Evolutionary conservation across 1,140 invertebrate species (phyloP), one percentile per base, ranked within the genome.

Genomic region (Penaeus japonicus): DNA sequence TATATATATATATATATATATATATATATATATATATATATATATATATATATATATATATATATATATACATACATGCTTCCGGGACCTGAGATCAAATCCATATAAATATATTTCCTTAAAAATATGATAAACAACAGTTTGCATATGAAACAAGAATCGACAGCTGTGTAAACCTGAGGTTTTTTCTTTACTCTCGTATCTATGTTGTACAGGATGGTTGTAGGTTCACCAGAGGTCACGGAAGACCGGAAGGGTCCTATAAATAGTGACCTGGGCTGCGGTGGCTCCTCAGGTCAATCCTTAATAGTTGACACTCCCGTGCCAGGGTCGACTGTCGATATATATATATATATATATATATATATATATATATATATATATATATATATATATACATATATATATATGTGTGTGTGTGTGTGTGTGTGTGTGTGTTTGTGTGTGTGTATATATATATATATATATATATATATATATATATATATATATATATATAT

Each of bases 311-410:
- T n/a, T n/a, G n/a, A n/a, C n/a, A n/a, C n/a, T n/a, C n/a, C n/a
- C n/a, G n/a, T n/a, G n/a, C n/a, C n/a, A n/a, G n/a, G n/a, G n/a
- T n/a, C n/a, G n/a, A n/a, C n/a, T n/a, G n/a, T 17, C 15, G 17
- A 70, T 70, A 70, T 70, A 70, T 70, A 70, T 70, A 70, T 70
- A 70, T 70, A 30, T 70, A 70, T 70, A 70, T 70, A 70, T 70
- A 70, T 30, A 70, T 70, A 70, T 30, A 70, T 70, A 70, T 70
- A 70, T 70, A 70, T 70, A 65, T 65, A 65, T 65, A 65, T 65
- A 65, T 65, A 65, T 65, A 65, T 27, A 65, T 65, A 65, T 65
- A 65, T 65, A 65, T 65, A 65, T 65, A 65, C 12, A 65, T 65
- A 12, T 65, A 12, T 12, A 65, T 4, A 65, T 65, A 65, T 65